Percentiles rank a stretch among this genome's conserved stretches.
phyloP scores from a whole-genome alignment of 2,888 invertebrate genomes.

The Thecophora atra region DNA sequence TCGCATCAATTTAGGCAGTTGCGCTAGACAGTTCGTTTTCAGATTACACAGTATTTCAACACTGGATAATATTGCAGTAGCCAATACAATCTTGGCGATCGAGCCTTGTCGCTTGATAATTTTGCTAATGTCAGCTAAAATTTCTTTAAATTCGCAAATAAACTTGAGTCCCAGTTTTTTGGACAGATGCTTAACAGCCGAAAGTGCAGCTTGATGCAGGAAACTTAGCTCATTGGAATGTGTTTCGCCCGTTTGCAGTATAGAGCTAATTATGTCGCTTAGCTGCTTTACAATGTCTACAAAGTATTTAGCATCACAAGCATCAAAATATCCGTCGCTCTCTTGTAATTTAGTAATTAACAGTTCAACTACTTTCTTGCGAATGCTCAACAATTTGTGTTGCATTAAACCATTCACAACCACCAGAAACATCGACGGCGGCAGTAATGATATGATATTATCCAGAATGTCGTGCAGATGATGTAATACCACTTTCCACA shows the following conservation, averaged over 20 bases:
- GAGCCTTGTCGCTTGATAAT: conserved; percentile 55
- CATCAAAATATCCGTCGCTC: conserved; percentile 71
- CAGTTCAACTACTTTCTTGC: conserved; percentile 85
- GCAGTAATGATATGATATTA: conserved; percentile 80
- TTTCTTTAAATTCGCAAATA: conserved; percentile 75
- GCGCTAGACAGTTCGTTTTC: conserved; percentile 78
- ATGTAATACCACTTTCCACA: conserved; percentile 84
- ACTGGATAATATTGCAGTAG: conserved; percentile 79
- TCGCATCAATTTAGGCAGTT: conserved; percentile 84
- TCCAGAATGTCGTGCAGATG: conserved; percentile 83
- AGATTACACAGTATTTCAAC: conserved; percentile 74
- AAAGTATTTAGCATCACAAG: conserved; percentile 68
- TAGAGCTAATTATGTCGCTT: conserved; percentile 70
- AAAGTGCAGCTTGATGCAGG: conserved; percentile 83
- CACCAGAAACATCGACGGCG: conserved; percentile 80
- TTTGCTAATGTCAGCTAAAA: conserved; percentile 75
- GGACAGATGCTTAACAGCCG: conserved; percentile 84
- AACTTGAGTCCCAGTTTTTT: conserved; percentile 75
- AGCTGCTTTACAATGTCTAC: conserved; percentile 72
- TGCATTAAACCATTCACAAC: conserved; percentile 79
- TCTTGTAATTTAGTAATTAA: conserved; percentile 82
- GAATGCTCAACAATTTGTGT: conserved; percentile 76
- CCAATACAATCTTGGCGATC: conserved; percentile 69
- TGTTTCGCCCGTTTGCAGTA: conserved; percentile 65
- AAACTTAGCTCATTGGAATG: conserved; percentile 69